These are phyloP conservation scores for Syndactyla subalaris DNA, from an alignment of 2,797 vertebrate species.

Conservation along the genomic window DNA sequence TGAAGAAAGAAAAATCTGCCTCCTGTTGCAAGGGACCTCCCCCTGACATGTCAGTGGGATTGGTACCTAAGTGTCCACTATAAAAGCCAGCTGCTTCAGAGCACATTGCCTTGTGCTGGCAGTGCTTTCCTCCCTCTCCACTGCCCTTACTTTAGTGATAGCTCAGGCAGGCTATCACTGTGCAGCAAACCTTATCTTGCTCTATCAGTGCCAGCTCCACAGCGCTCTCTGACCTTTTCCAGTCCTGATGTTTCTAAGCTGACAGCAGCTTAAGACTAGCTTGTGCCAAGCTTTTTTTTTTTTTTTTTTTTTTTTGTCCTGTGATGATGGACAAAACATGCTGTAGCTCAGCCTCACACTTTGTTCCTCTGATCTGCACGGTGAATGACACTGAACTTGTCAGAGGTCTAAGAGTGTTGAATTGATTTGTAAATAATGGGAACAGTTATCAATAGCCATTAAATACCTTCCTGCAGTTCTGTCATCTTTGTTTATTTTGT, in stretches of 20 bases:
- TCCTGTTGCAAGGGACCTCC: neutral
- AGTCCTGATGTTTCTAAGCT: slow-evolving; percentile 25
- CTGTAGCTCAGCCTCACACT: neutral
- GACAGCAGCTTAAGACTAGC: neutral
- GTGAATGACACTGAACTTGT: neutral
- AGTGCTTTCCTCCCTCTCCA: neutral
- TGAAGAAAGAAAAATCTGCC: neutral
- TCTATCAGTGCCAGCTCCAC: neutral
- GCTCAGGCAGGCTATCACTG: neutral
- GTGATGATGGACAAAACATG: neutral
- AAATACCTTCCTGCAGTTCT: neutral
- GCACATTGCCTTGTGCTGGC: neutral
- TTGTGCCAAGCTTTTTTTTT: neutral
- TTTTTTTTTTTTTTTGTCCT: neutral
- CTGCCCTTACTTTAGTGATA: neutral
- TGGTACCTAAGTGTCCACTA: neutral
- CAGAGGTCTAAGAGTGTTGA: neutral
- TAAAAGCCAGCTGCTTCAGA: neutral
- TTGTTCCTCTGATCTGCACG: neutral
- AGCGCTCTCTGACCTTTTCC: slow-evolving; percentile 23
- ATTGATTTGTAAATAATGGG: slow-evolving; percentile 9
- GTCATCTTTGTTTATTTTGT: neutral
- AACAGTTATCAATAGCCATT: neutral
- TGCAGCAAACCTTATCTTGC: neutral
- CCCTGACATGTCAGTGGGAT: neutral